Percentiles rank a stretch among this genome's conserved stretches.
Conservation (phyloP, 2,888 invertebrate species). For the Macaria notata region DNA sequence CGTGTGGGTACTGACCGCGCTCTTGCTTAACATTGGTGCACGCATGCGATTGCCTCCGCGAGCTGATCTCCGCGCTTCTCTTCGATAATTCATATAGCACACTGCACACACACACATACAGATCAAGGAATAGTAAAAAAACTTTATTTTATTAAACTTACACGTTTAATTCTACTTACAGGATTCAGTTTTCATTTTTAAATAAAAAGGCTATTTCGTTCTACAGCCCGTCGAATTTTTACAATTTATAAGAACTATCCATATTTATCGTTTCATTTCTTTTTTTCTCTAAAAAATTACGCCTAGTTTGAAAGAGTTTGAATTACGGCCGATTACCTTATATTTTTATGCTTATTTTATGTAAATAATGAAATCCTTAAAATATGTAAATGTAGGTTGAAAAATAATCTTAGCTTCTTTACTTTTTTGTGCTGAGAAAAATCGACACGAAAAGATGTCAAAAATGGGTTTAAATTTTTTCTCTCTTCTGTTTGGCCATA, state of each 20-base stretch:
- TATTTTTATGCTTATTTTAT: too few species aligned
- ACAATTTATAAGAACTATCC: constrained; percentile 32
- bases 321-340: constrained; percentile 49
- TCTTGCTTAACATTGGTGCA: too few species aligned
- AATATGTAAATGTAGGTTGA: constrained; percentile 16
- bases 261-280: constrained; percentile 4
- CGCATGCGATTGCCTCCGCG: too few species aligned
- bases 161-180: constrained; percentile 75
- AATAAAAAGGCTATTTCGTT: constrained; percentile 56
- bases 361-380: constrained; percentile 12
- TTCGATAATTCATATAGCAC: too few species aligned
- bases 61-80: too few species aligned
- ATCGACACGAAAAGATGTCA: too few species aligned
- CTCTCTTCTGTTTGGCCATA: too few species aligned
- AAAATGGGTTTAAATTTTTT: too few species aligned
- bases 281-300: constrained; percentile 57
- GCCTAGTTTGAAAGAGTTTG: constrained; percentile 49
- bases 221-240: constrained; percentile 64
- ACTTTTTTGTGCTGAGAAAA: too few species aligned
- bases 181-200: constrained; percentile 50
- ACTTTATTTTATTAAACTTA: constrained; percentile 66
- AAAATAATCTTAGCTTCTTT: constrained; percentile 4
- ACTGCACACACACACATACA: neutral
- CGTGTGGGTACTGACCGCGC: too few species aligned
- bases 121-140: neutral